These are phyloP conservation scores for Oscheius sp. DNA, from an alignment of 2,888 invertebrate genomes.

Conservation along the genomic window DNA sequence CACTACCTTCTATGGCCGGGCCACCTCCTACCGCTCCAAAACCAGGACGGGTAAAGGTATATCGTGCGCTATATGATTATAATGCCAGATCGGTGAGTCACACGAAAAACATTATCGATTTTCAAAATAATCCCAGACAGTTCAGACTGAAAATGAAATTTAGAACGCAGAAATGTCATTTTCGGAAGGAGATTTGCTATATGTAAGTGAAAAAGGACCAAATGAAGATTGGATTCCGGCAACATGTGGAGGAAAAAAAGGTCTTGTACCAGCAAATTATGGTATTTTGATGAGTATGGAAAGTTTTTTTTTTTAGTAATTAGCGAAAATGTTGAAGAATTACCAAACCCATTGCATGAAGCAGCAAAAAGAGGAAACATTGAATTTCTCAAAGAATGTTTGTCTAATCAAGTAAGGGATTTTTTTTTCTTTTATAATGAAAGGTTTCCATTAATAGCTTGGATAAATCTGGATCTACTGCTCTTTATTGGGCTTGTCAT, in stretches of 20 bases:
- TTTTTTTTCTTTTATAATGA: not conserved
- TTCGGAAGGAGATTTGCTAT: slow-evolving; percentile 76
- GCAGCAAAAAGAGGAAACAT: slow-evolving; percentile 78
- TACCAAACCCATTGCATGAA: slow-evolving; percentile 78
- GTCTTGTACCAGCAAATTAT: slow-evolving; percentile 57
- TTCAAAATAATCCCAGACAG: not conserved
- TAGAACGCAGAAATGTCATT: slow-evolving; percentile 76
- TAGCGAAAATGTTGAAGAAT: slow-evolving; percentile 72
- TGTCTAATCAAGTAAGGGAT: slow-evolving; percentile 75
- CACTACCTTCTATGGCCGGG: not conserved
- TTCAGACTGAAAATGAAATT: slow-evolving; percentile 1
- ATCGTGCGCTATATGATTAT: slow-evolving; percentile 58
- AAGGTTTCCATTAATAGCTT: slow-evolving; percentile 77
- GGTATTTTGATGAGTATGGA: slow-evolving; percentile 32
- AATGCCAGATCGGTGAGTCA: slow-evolving; percentile 50
- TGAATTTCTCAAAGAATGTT: slow-evolving; percentile 76
- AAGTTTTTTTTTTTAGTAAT: slow-evolving; percentile 43
- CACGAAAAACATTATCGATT: not conserved
- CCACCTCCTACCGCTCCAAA: slow-evolving; percentile 61
- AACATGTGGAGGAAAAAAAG: slow-evolving; percentile 54
- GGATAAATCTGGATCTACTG: slow-evolving; percentile 78
- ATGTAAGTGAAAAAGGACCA: slow-evolving; percentile 58
- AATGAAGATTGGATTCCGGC: slow-evolving; percentile 59
- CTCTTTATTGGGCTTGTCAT: slow-evolving; percentile 78
- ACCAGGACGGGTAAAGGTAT: slow-evolving; percentile 66